phyloP scores from a whole-genome alignment of 2,888 invertebrate species.

The Leptinotarsa haldemani region DNA sequence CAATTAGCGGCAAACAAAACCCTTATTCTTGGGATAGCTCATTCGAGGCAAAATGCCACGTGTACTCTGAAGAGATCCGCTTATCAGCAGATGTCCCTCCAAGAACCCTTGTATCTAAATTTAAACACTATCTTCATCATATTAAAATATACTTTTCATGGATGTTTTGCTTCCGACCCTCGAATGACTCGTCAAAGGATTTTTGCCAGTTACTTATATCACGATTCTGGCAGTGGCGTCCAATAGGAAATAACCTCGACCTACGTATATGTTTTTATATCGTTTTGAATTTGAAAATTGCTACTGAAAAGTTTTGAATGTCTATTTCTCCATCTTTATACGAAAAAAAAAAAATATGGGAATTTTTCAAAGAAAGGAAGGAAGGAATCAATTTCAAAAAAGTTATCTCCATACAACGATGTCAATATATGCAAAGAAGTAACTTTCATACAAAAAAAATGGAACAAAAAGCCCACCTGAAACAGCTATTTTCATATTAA shows the following conservation, averaged over 20 bases:
- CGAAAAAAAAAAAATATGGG: no score
- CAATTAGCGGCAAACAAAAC: constrained; percentile 25
- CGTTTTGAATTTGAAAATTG: no score
- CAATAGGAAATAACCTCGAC: not conserved
- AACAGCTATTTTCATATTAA: no score
- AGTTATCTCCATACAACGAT: no score
- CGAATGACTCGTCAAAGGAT: not conserved
- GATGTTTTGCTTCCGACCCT: constrained; percentile 8
- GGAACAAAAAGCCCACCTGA: no score
- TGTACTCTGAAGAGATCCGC: constrained; percentile 5
- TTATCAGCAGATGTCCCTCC: constrained; percentile 21
- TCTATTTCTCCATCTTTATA: no score
- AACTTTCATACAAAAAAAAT: no score
- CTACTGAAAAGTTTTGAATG: no score
- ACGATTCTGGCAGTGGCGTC: not conserved
- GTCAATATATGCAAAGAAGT: no score
- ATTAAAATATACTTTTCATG: not conserved
- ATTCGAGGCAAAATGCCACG: constrained; percentile 17
- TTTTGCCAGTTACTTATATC: not conserved
- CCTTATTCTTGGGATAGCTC: not conserved
- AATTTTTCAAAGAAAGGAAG: no score
- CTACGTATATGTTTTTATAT: no score
- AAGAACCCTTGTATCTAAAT: constrained; percentile 33
- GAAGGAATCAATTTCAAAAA: no score
- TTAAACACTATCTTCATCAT: constrained; percentile 23